A percentile compares a stretch with the other conserved stretches of the same genome.
Evolutionary conservation across 2,113 vertebrate genomes (phyloP).

Genomic region (Solenodon paradoxus): DNA sequence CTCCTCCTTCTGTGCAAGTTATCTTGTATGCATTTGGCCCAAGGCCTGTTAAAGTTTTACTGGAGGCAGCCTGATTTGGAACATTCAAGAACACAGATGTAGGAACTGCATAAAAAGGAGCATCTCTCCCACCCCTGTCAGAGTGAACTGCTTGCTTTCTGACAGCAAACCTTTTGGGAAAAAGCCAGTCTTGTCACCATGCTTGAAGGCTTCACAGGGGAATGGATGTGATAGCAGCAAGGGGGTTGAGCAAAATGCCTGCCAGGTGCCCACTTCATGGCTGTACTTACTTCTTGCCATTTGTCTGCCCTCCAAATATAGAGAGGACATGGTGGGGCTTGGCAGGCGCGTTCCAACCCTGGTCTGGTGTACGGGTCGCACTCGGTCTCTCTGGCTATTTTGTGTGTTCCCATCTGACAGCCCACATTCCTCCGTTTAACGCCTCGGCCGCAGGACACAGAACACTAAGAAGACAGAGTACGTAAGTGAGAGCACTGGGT

Average conservation of each 20-base stretch:
- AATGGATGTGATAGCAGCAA: slow-evolving; percentile 41
- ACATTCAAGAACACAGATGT: neutral
- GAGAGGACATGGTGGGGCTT: slow-evolving; percentile 82
- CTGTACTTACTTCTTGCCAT: slow-evolving; percentile 90
- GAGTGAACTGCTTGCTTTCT: slow-evolving; percentile 37
- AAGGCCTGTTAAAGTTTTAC: neutral
- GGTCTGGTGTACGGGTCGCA: slow-evolving; percentile 85
- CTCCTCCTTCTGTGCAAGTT: neutral
- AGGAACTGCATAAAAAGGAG: neutral
- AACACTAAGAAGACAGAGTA: slow-evolving; percentile 86
- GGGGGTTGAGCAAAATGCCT: neutral
- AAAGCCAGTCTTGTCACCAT: slow-evolving; percentile 1
- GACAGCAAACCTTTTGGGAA: slow-evolving; percentile 46
- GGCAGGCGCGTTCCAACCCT: slow-evolving; percentile 85
- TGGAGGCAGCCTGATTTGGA: neutral
- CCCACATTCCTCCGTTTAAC: slow-evolving; percentile 86
- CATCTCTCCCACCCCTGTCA: slow-evolving; percentile 6
- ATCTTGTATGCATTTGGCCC: slow-evolving; percentile 3
- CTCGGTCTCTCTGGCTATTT: slow-evolving; percentile 78
- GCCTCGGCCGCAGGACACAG: slow-evolving; percentile 90
- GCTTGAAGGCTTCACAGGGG: neutral
- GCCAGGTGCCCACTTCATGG: slow-evolving; percentile 42
- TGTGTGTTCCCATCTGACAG: slow-evolving; percentile 84
- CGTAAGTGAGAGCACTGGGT: slow-evolving; percentile 74
- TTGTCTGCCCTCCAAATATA: slow-evolving; percentile 89